Conservation (phyloP, 2,113 vertebrate genomes). For the Python bivittatus region DNA sequence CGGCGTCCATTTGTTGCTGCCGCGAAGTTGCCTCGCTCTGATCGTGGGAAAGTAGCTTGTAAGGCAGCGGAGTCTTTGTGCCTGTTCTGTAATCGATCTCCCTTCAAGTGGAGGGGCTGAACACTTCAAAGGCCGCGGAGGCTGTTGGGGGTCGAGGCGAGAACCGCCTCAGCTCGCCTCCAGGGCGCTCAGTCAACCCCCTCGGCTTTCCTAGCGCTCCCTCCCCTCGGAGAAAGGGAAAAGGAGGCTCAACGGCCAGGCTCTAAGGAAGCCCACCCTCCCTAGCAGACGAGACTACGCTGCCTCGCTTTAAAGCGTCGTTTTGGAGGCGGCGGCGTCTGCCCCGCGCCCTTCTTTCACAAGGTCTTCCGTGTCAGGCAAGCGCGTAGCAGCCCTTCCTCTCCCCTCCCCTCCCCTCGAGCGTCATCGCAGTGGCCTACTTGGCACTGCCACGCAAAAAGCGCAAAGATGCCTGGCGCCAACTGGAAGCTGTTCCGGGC, state of each 20-base stretch:
- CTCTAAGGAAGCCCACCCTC: neutral
- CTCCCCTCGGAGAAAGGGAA: conserved; percentile 16
- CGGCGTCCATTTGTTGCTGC: conserved; percentile 59
- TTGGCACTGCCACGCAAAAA: neutral
- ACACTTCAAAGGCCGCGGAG: conserved; percentile 80
- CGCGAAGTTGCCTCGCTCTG: conserved; percentile 67
- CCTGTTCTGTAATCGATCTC: conserved; percentile 87
- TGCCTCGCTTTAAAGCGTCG: neutral
- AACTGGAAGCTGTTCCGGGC: conserved; percentile 12
- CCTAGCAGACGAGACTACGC: neutral
- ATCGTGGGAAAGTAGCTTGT: conserved; percentile 87
- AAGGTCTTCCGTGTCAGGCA: neutral
- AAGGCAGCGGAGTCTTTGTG: conserved; percentile 78
- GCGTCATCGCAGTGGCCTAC: conserved; percentile 4
- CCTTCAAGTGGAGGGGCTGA: conserved; percentile 73
- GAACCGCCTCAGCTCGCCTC: conserved; percentile 63
- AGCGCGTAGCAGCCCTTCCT: accelerated
- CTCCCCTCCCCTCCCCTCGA: neutral
- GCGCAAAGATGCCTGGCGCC: neutral
- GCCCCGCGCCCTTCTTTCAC: neutral
- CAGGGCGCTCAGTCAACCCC: conserved; percentile 34
- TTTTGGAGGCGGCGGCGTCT: neutral
- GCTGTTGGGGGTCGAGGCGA: conserved; percentile 76
- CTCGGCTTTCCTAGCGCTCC: conserved; percentile 38
- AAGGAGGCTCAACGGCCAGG: conserved; percentile 34